phyloP scores from a whole-genome alignment of 1,140 invertebrate species.

The Drosophila busckii region DNA sequence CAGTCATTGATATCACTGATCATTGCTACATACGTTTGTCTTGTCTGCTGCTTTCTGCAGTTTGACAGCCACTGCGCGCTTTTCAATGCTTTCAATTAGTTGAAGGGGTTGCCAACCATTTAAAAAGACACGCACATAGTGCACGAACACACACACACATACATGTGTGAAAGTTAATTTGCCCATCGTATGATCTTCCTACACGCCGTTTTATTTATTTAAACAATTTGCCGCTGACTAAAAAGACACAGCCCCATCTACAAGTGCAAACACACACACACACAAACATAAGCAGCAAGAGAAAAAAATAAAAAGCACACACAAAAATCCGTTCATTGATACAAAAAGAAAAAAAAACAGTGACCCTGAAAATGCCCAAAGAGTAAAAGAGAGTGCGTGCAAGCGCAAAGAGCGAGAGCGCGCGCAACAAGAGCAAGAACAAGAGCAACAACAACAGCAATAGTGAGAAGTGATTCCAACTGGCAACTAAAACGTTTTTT shows the following conservation, averaged over 20 bases:
- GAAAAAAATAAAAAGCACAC: conserved; percentile 20
- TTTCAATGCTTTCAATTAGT: neutral
- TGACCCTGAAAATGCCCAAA: conserved; percentile 44
- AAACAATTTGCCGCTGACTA: conserved; percentile 61
- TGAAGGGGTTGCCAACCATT: no score
- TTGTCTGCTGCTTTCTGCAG: conserved; percentile 6
- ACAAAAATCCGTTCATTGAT: conserved; percentile 58
- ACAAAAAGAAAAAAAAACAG: conserved; percentile 36
- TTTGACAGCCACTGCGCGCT: conserved; percentile 17
- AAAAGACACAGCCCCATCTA: conserved; percentile 35
- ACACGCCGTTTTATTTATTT: conserved; percentile 64
- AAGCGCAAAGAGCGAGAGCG: neutral
- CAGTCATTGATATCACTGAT: no score
- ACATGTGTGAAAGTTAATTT: conserved; percentile 26
- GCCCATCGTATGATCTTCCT: conserved; percentile 33
- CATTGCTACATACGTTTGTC: neutral
- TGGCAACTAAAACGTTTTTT: no score
- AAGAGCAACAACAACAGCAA: conserved; percentile 18
- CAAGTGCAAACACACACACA: conserved; percentile 1
- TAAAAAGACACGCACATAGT: neutral
- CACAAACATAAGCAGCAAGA: neutral
- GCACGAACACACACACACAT: neutral
- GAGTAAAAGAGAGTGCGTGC: conserved; percentile 1
- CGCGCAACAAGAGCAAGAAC: neutral
- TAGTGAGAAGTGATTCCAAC: conserved; percentile 16